Evolutionary conservation across 2,113 vertebrate species (phyloP), one percentile per base, ranked within the genome.

Genomic region (Indicator maculatus): DNA sequence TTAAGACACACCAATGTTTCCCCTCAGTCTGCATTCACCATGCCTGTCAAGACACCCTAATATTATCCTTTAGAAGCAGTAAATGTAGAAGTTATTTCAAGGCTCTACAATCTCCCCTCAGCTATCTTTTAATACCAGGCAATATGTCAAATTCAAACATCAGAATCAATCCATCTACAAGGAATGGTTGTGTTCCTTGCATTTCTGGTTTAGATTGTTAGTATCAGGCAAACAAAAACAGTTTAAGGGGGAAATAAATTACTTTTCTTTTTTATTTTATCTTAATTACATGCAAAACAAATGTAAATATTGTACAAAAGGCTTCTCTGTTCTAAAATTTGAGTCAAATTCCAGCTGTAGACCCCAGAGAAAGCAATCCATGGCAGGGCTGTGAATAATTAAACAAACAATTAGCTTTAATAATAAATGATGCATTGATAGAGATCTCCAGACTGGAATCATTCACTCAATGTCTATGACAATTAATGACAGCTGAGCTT

Each of bases 381-480:
- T 81, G 80, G 76, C 74, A 86, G 64, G 67, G 45, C 27, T 82
- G 26, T 97, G 94, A 97, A 94, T 97, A 97, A 97, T 97, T 97
- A 94, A 96, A 89, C 64, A 78, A 95, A 93, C 67, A 63, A 95
- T 89, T 96, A 92, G 30, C 90, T 94, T 97, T 91, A 96, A 97
- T 97, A 97, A 94, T 96, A 65, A 93, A 96, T 90, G 72, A 87
- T 86, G 93, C 86, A 70, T 91, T 83, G 8, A 89, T 86, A 90
- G 10, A 65, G 73, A 93, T 71, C 45, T 93, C 63, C 87, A 93
- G 69, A 95, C 33, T 83, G 24, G 84, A 97, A 86, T 77, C 95
- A 56, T 79, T 96, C 88, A 89, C 38, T 96, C 95, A 92, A 87
- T 41, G 44, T 79, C 72, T 87, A 58, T 28, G 41, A 59, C 80